phyloP scores from a whole-genome alignment of 1,140 invertebrate species.

The Sinella curviseta region DNA sequence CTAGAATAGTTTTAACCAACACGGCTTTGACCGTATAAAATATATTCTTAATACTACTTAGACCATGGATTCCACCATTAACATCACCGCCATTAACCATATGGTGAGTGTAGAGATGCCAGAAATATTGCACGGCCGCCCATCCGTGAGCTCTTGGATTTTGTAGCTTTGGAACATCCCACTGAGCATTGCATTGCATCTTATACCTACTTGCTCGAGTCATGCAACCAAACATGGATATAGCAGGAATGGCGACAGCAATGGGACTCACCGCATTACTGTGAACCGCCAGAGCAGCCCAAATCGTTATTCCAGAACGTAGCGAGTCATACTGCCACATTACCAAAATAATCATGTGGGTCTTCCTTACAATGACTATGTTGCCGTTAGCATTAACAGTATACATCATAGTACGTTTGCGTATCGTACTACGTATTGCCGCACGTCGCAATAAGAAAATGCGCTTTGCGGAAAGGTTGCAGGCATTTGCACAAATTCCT shows the following conservation, averaged over 20 bases:
- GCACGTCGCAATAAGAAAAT: no score
- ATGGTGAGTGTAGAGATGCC: background rate
- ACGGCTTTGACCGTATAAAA: background rate
- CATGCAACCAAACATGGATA: background rate
- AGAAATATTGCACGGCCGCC: background rate
- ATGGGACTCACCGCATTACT: background rate
- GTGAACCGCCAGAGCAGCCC: background rate
- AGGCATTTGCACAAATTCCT: no score
- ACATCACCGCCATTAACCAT: background rate
- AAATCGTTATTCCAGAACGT: background rate
- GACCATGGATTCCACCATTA: background rate
- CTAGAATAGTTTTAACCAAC: background rate
- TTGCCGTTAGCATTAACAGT: no score
- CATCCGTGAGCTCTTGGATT: background rate
- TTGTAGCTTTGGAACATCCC: background rate
- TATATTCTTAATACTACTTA: background rate
- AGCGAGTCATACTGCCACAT: background rate
- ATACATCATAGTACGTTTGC: no score
- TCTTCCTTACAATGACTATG: no score
- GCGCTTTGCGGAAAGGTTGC: no score
- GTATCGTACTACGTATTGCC: no score
- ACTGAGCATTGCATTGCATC: background rate
- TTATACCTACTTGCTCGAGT: background rate
- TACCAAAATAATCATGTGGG: background rate
- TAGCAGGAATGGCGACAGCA: background rate